Evolutionary conservation across 1,140 invertebrate species (phyloP), one percentile per base, ranked within the genome.

Genomic region (Drosophila sulfurigaster): DNA sequence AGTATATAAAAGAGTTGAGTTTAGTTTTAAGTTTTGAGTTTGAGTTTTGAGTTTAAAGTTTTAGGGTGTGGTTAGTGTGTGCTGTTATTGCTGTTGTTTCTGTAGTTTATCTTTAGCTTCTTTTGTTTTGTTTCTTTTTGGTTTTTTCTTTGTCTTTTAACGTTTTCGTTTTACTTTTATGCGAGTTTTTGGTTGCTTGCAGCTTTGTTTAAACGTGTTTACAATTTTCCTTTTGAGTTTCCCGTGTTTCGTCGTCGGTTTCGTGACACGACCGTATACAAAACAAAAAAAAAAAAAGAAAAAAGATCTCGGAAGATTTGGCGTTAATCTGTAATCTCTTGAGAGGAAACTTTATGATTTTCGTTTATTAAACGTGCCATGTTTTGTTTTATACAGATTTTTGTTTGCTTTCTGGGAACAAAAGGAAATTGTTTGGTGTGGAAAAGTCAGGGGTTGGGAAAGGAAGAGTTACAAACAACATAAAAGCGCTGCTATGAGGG

Each of bases 311-410:
- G 35, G 54, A 57, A 57, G 54, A 57, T 41, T 57, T 25, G 6
- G 38, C 35, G 54, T 30, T 38, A 38, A 38, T 28, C n/a, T 13
- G 35, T 20, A 13, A 45, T 58, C 11, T 4, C 28, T 25, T 62
- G 32, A 3, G 35, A 13, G 6, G 43, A n/a, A 63, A 57, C 20
- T 56, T 51, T 58, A 67, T 74, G 7, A 62, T 69, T 49, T 65
- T 64, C 73, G 58, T 81, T 76, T 20, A 60, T 67, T 60, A 8
- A 80, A 75, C 83, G 83, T 87, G 83, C 83, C 83, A 87, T 88
- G 85, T 81, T 88, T 83, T 82, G 41, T 73, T 75, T 59, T 60
- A 48, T 62, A 16, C 62, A 16, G 1, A 13, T 1, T 56, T 54
- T 58, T 15, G 49, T 48, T 77, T 51, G 54, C 10, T 16, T 51